Conservation (phyloP, 2,888 invertebrate genomes). For the Andrena camellia region DNA sequence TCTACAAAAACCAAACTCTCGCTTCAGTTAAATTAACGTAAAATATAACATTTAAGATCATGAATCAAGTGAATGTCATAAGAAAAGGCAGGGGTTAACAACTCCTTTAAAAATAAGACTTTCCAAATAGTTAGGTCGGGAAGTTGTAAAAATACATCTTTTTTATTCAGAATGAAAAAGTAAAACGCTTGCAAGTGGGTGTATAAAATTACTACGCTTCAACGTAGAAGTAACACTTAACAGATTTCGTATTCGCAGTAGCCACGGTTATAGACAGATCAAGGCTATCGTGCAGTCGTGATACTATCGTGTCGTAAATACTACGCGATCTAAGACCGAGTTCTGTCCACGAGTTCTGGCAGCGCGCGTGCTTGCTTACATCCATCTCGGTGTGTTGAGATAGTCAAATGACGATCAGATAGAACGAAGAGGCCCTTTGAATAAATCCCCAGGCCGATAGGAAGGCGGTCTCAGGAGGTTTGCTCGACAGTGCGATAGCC, state of each 20-base stretch:
- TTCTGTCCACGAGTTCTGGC: conserved; percentile 63
- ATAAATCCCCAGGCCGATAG: conserved; percentile 78
- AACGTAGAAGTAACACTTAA: conserved; percentile 30
- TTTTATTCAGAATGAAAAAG: no score
- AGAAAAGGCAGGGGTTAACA: no score
- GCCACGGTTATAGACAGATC: conserved; percentile 62
- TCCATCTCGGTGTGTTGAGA: conserved; percentile 74
- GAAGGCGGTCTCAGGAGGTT: conserved; percentile 75
- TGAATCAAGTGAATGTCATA: no score
- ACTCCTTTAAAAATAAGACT: no score
- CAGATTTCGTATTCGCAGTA: conserved; percentile 42
- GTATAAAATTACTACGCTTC: background rate
- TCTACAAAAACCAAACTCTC: no score
- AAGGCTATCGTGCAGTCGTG: conserved; percentile 38
- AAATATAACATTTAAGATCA: no score
- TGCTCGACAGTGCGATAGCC: conserved; percentile 77
- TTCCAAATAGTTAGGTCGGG: no score
- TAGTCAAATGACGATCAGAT: conserved; percentile 76
- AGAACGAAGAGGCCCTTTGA: conserved; percentile 75
- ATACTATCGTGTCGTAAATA: conserved; percentile 66
- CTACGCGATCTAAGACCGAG: conserved; percentile 46
- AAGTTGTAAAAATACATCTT: no score
- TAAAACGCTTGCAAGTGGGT: no score
- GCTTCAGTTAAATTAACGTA: no score
- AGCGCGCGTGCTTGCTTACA: conserved; percentile 72